A percentile compares a stretch with the other conserved stretches of the same genome.
Evolutionary conservation across 1,140 invertebrate species (phyloP).

Genomic region (Cotesia chilonis): DNA sequence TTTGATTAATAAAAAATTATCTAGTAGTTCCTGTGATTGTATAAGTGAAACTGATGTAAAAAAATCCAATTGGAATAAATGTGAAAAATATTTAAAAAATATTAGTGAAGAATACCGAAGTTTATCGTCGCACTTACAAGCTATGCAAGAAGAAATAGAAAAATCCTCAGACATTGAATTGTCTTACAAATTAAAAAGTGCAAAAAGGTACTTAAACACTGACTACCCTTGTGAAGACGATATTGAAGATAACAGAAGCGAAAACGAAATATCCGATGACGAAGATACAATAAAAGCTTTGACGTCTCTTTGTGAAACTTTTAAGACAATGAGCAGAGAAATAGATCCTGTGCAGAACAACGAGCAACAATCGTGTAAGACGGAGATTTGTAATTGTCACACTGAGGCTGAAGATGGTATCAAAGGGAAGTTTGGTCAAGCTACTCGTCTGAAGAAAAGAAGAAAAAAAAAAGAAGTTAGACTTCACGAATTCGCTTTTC

Average conservation of each 20-base stretch:
- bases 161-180: background rate
- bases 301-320: conserved; percentile 42
- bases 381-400: background rate
- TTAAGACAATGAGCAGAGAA: conserved; percentile 38
- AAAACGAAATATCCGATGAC: background rate
- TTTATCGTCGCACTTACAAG: conserved; percentile 33
- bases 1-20: no score
- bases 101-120: conserved; percentile 35
- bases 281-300: conserved; percentile 39
- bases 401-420: no score
- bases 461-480: background rate
- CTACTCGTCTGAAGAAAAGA: background rate
- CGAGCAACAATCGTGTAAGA: background rate
- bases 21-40: no score
- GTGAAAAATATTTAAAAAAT: conserved; percentile 26
- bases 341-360: background rate
- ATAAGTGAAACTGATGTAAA: no score
- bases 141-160: conserved; percentile 28
- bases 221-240: conserved; percentile 7
- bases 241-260: conserved; percentile 4
- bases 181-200: background rate
- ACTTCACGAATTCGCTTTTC: conserved; percentile 27
- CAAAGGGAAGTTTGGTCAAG: no score
- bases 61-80: conserved; percentile 29
- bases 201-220: background rate